Conservation (phyloP, 2,113 vertebrate genomes). For the Thinocorus orbignyianus region DNA sequence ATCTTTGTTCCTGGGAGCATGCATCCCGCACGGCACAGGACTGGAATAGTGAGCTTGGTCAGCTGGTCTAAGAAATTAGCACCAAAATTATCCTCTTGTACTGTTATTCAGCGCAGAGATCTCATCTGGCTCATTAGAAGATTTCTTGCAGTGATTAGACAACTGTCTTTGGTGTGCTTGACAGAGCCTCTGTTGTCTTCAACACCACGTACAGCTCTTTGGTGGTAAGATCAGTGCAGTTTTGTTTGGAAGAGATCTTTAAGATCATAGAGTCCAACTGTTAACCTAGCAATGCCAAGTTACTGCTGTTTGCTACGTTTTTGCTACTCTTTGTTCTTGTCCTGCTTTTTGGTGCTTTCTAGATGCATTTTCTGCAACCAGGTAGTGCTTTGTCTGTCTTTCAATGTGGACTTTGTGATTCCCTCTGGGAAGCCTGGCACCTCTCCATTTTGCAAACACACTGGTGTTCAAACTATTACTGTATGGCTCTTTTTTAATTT, state of each 20-base stretch:
- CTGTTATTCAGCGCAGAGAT: not conserved
- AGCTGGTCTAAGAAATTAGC: not conserved
- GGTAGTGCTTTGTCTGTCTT: not conserved
- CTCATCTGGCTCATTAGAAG: not conserved
- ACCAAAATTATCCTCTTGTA: not conserved
- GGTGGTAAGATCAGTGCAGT: not conserved
- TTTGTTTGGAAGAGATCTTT: not conserved
- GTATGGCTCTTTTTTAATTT: not conserved
- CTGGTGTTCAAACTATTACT: not conserved
- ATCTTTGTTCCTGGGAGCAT: not conserved
- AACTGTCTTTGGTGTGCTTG: not conserved
- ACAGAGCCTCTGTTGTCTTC: not conserved
- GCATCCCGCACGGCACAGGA: fast-evolving
- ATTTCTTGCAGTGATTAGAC: not conserved
- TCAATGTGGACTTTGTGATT: not conserved
- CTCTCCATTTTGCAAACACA: not conserved
- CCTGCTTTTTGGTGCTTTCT: not conserved
- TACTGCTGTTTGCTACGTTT: not conserved
- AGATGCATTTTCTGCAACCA: not conserved
- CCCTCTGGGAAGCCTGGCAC: not conserved
- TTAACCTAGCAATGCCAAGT: not conserved
- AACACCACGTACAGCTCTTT: not conserved
- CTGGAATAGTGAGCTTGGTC: not conserved
- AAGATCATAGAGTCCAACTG: not conserved
- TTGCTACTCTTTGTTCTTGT: not conserved